phyloP scores from a whole-genome alignment of 2,113 vertebrate species.

The Henicopernis longicauda region DNA sequence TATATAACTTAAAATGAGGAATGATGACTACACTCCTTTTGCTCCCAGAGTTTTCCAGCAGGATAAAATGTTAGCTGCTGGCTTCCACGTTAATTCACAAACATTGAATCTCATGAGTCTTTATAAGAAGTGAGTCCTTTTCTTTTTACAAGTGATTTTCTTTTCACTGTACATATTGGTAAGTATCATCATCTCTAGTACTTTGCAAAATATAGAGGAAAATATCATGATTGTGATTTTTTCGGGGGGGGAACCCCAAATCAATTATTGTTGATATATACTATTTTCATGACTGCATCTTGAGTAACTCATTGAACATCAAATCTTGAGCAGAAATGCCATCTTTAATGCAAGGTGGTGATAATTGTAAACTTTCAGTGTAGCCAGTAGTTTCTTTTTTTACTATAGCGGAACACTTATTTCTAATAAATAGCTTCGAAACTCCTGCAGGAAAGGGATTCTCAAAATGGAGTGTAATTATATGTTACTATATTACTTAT shows the following conservation, averaged over 20 bases:
- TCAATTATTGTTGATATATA: not conserved
- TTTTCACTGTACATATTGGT: not conserved
- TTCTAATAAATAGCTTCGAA: not conserved
- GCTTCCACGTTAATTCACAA: not conserved
- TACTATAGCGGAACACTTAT: not conserved
- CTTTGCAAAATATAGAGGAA: not conserved
- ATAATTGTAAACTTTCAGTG: not conserved
- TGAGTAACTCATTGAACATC: not conserved
- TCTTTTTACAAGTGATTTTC: not conserved
- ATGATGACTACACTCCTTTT: conserved; percentile 12
- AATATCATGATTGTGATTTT: not conserved
- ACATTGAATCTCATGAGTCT: not conserved
- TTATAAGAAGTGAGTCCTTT: not conserved
- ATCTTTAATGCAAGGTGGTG: not conserved
- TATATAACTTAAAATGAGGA: conserved; percentile 23
- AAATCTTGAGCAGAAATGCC: not conserved
- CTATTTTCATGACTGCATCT: not conserved
- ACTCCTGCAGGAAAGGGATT: not conserved
- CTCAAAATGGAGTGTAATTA: not conserved
- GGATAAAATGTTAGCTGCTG: not conserved
- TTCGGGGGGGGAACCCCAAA: accelerated
- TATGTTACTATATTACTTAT: not conserved
- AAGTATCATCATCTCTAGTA: not conserved
- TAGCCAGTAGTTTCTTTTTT: not conserved
- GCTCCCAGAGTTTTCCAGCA: not conserved